Base-by-base conservation (phyloP, 1,140 invertebrate species). In the Temnothorax curvispinosus region DNA sequence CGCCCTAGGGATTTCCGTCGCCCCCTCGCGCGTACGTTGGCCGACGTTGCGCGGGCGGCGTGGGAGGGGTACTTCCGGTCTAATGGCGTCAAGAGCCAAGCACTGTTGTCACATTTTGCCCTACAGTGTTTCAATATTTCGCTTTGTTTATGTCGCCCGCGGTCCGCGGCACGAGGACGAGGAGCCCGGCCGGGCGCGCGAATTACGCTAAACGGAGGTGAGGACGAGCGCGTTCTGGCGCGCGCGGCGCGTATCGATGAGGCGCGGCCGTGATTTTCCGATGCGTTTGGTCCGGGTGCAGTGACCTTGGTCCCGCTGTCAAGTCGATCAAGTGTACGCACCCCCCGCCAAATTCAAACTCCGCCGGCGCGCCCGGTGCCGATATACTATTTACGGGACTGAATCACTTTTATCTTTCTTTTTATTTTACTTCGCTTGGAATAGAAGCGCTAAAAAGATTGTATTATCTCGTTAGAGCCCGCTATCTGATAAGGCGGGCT, bases 31-130 rank as follows among this genome's bases (percentile, higher is more conserved):
- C 9, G 9, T 21, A 67, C n/a, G 64, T 67, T 67, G 38, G 38
- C 4, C 9, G 0, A 65, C 2, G 65, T 67, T 77, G 38, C 3
- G 74, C 58, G 21, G 44, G 44, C 7, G 56, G 80, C 8, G 56
- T 11, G 41, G 88, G 86, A 81, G 91, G 92, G 89, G 62, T 52
- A 91, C 90, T 93, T 95, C 93, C 92, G 93, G 89, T 94, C 85
- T 93, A 95, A 95, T 95, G 95, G 95, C 94, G 95, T 95, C 94
- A 76, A 58, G 87, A 90, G 78, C 81, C 84, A 94, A 92, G 94
- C 95, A 95, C 92, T 95, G 95, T 95, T 95, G 95, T 95, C 95
- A 95, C 93, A 93, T 95, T 95, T 95, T 95, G 91, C 91, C 88
- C 86, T 94, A 95, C 94, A 95, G 94, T 95, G 94, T 95, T 95